Evolutionary conservation across 2,888 invertebrate species (phyloP).

Genomic region (Biston betularia): DNA sequence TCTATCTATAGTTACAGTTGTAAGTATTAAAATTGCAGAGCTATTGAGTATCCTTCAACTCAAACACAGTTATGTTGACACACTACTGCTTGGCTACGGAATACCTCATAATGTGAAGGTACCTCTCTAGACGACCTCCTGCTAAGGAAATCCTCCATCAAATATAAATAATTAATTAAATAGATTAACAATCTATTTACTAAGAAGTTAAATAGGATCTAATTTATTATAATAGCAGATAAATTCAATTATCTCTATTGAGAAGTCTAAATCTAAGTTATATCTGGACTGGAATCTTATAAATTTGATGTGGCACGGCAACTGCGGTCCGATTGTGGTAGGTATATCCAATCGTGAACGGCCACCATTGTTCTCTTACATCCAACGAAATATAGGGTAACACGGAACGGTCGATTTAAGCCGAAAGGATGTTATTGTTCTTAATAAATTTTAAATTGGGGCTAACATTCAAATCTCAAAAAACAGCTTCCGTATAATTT

Average conservation of each 20-base stretch:
- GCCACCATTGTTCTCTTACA: constrained; percentile 13
- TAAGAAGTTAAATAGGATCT: neutral
- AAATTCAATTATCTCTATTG: constrained; percentile 36
- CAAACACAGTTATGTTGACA: too few species aligned
- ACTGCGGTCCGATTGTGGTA: constrained; percentile 10
- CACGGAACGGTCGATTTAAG: neutral
- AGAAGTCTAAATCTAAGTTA: constrained; percentile 31
- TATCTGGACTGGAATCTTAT: neutral
- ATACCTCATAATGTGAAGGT: too few species aligned
- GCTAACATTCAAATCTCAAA: too few species aligned
- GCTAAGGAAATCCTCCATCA: too few species aligned
- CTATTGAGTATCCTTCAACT: too few species aligned
- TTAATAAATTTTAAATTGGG: too few species aligned
- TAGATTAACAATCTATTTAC: neutral
- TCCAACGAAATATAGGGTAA: neutral
- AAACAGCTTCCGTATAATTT: too few species aligned
- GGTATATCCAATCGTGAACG: constrained; percentile 7
- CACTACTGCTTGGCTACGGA: too few species aligned
- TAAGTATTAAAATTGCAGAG: too few species aligned
- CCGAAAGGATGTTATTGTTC: neutral
- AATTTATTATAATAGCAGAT: constrained; percentile 21
- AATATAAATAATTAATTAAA: too few species aligned
- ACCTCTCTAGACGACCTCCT: too few species aligned
- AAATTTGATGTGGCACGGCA: neutral
- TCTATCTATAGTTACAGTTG: too few species aligned